Evolutionary conservation across 2,113 vertebrate genomes (phyloP).

Genomic region (Dasypus novemcinctus): DNA sequence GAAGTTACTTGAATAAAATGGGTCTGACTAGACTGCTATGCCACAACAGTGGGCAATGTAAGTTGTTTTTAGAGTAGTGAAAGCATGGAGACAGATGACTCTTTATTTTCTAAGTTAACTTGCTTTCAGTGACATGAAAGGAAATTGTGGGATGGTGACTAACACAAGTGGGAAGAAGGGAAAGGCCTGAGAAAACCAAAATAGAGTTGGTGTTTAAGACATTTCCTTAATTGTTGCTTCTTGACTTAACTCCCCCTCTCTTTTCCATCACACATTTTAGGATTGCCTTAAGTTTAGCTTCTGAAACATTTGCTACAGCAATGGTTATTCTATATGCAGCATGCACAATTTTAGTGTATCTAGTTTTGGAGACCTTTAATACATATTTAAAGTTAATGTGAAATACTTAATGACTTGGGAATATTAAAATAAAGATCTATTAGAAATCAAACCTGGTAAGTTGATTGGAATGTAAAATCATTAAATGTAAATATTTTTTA

Average conservation of each 20-base stretch:
- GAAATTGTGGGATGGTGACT: constrained; percentile 82
- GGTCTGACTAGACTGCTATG: constrained; percentile 68
- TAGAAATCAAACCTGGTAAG: not conserved
- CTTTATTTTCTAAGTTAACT: constrained; percentile 70
- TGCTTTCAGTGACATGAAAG: constrained; percentile 76
- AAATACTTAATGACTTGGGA: not conserved
- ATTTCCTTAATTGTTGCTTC: constrained; percentile 75
- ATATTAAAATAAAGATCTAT: not conserved
- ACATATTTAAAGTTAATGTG: not conserved
- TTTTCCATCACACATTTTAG: constrained; percentile 58
- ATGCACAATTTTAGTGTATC: not conserved
- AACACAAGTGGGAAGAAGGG: constrained; percentile 78
- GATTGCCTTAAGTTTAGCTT: constrained; percentile 22
- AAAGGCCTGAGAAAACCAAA: constrained; percentile 80
- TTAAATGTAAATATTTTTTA: not conserved
- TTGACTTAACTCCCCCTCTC: constrained; percentile 55
- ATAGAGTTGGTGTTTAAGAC: constrained; percentile 78
- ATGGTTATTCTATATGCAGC: not conserved
- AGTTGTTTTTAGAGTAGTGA: constrained; percentile 60
- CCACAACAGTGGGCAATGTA: not conserved
- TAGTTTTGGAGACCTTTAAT: not conserved
- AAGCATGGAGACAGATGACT: constrained; percentile 53
- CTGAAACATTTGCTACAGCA: not conserved
- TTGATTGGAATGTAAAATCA: not conserved
- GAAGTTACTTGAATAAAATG: not conserved